Percentiles rank a stretch among this genome's conserved stretches.
Evolutionary conservation across 1,140 invertebrate genomes (phyloP).

Genomic region (Andrena cerasifolii): DNA sequence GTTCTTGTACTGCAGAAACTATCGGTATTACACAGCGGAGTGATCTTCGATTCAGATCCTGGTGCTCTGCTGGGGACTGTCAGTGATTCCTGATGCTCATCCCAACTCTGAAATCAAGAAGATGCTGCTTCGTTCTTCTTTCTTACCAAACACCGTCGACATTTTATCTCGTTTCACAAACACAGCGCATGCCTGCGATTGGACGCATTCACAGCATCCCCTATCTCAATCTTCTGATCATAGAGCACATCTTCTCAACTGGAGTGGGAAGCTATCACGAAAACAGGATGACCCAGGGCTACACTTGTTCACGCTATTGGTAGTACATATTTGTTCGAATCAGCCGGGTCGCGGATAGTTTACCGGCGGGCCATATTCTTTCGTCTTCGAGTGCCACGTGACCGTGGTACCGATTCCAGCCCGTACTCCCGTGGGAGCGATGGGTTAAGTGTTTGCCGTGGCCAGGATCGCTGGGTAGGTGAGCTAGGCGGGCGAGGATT

Average conservation of each 20-base stretch:
- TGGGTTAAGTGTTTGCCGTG: slow-evolving; percentile 74
- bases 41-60: neutral
- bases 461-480: slow-evolving; percentile 52
- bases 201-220: too few species aligned
- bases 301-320: slow-evolving; percentile 20
- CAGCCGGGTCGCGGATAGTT: slow-evolving; percentile 49
- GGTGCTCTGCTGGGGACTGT: too few species aligned
- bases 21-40: slow-evolving; percentile 13
- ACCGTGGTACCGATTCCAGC: slow-evolving; percentile 52
- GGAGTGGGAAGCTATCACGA: neutral
- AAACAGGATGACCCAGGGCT: neutral
- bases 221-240: too few species aligned
- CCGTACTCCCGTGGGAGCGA: slow-evolving; percentile 8
- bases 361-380: slow-evolving; percentile 52
- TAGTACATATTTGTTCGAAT: slow-evolving; percentile 49
- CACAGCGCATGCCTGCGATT: neutral
- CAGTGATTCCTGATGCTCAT: too few species aligned
- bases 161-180: slow-evolving; percentile 10
- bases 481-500: slow-evolving; percentile 60
- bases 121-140: too few species aligned
- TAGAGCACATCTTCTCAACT: too few species aligned
- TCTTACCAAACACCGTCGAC: neutral
- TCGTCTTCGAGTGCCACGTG: slow-evolving; percentile 53
- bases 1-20: neutral
- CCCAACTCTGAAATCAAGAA: too few species aligned